These are phyloP conservation scores for Oligia fasciuncula DNA, from an alignment of 2,888 invertebrate genomes.

Conservation along the genomic window DNA sequence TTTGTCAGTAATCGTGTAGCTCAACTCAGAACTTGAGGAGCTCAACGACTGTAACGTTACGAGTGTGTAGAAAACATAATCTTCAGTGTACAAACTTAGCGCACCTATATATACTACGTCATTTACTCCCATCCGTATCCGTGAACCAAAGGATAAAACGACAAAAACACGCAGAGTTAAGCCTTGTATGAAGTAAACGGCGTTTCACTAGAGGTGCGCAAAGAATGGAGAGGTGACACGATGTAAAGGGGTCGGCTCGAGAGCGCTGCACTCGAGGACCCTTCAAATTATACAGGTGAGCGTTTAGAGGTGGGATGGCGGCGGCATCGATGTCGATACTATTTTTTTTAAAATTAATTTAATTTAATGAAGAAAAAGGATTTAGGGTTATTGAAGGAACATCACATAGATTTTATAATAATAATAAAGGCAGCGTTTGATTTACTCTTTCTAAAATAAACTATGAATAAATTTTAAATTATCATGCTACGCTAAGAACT, in stretches of 20 bases:
- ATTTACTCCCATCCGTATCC: conserved; percentile 26
- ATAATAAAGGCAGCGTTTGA: background rate
- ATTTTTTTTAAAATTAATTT: background rate
- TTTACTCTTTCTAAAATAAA: background rate
- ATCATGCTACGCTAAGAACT: too few species aligned
- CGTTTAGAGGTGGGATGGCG: conserved; percentile 63
- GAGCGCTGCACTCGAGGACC: conserved; percentile 77
- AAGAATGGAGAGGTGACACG: conserved; percentile 76
- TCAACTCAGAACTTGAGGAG: background rate
- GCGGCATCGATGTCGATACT: conserved; percentile 51
- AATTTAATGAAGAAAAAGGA: background rate
- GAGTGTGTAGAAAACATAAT: background rate
- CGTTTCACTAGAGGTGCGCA: conserved; percentile 64
- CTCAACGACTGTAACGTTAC: background rate
- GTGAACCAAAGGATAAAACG: conserved; percentile 52
- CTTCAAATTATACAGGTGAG: conserved; percentile 86
- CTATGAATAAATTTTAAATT: background rate
- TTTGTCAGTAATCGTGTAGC: background rate
- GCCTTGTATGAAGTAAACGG: conserved; percentile 65
- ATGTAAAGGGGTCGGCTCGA: conserved; percentile 80
- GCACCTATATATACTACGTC: background rate
- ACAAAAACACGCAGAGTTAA: conserved; percentile 54
- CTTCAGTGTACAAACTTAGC: background rate
- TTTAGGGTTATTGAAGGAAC: background rate
- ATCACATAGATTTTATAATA: background rate